These are phyloP conservation scores for Lineus longissimus DNA, from an alignment of 1,140 invertebrate species.

Conservation along the genomic window DNA sequence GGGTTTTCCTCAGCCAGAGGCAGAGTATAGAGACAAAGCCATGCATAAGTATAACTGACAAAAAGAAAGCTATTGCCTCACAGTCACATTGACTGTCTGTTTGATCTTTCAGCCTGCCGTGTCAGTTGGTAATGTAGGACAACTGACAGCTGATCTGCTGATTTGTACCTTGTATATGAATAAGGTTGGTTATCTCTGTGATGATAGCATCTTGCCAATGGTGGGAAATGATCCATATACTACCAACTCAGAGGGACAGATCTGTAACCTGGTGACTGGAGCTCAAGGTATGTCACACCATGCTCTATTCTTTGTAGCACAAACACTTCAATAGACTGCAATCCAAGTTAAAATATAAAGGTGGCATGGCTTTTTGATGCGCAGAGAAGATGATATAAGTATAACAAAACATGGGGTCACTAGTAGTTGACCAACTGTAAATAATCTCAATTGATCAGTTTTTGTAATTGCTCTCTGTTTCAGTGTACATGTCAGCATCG, in stretches of 20 bases:
- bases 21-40: too few relatives aligned
- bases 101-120: constrained; percentile 67
- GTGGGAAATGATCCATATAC: constrained; percentile 69
- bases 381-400: too few relatives aligned
- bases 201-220: constrained; percentile 65
- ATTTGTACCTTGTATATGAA: constrained; percentile 64
- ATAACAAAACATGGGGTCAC: too few relatives aligned
- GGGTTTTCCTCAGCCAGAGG: too few relatives aligned
- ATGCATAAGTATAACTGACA: too few relatives aligned
- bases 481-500: constrained; percentile 61
- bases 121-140: constrained; percentile 76
- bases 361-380: too few relatives aligned
- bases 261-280: constrained; percentile 55
- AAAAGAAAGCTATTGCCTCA: too few relatives aligned
- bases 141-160: constrained; percentile 70
- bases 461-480: constrained; percentile 32
- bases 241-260: constrained; percentile 53
- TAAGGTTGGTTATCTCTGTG: constrained; percentile 64
- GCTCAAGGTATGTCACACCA: constrained; percentile 35
- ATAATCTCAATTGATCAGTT: background rate
- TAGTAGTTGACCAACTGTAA: too few relatives aligned
- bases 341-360: background rate
- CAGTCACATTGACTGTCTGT: too few relatives aligned
- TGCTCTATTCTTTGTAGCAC: background rate
- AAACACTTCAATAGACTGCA: background rate